Base-by-base conservation (phyloP, 2,888 invertebrate genomes). In the Thymelicus lineola region DNA sequence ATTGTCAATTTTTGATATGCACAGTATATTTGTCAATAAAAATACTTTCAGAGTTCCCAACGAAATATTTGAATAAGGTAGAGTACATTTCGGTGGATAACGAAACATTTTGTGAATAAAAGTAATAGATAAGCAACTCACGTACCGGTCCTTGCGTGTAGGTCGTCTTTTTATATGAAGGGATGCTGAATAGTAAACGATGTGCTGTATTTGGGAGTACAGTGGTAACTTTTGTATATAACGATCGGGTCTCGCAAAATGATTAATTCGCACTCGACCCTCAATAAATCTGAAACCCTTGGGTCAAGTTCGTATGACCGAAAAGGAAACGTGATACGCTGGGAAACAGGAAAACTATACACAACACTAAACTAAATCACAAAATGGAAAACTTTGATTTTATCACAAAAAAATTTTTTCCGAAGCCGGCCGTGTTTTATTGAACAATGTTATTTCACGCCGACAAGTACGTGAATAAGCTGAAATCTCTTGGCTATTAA, bases 41-140 rank as follows among this genome's bases (percentile, higher is more conserved):
- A 14, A 10, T n/a, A 46, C 53, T 28, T 53, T 20, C 20, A 53
- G 53, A 20, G 20, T 28, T 12, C 53, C 53, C n/a, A 12, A 53
- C 53, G 5, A 20, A 53, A 53, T 20, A 53, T 53, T 20, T 20
- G 53, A 53, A 53, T 53, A 53, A 53, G 53, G 20, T 20, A 53
- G 53, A 50, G 50, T 20, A 53, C 20, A 20, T 20, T 53, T 53
- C 20, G 12, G 53, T 12, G 20, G 20, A 53, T 53, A 53, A 61
- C 7, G 46, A 46, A 35, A 14, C 10, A n/a, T 46, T 61, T 61
- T 61, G n/a, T 35, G 61, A 62, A 63, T 63, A 63, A 63, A 62
- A 48, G 38, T 53, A 48, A 20, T 50, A 38, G 50, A 36, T 63
- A 62, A 62, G 48, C 50, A 63, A 63, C 63, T 63, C 63, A 63